Evolutionary conservation across 2,113 vertebrate species (phyloP), one percentile per base, ranked within the genome.

Genomic region (Poeciliopsis retropinna): DNA sequence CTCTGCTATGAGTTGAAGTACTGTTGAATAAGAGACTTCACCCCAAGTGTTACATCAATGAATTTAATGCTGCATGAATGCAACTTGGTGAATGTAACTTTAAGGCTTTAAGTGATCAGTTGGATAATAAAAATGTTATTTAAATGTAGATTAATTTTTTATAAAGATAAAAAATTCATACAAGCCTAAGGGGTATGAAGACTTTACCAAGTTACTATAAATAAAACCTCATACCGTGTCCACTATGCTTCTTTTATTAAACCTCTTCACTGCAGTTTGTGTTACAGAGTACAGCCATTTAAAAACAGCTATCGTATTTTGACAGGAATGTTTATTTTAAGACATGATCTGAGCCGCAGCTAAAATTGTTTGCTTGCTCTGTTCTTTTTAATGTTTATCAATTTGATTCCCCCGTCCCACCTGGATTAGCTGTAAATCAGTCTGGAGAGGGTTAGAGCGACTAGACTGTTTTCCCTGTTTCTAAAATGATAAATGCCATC

Each of bases 361-460:
- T 84, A 60, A 88, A 88, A 88, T 81, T 84, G 90, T 90, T 91
- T 92, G 85, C 81, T 81, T 70, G 47, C 73, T 84, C 76, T 74
- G 63, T 76, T 80, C 63, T 69, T n/a, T 72, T 79, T 80, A 22
- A 28, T 86, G 83, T 91, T 89, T 88, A 89, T 89, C 79, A 72
- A 69, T 61, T 30, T 73, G 77, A 81, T 79, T 72, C 73, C 73
- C 37, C 30, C 34, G 54, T 89, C 82, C 78, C 82, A 72, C 47
- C 70, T 39, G 79, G 89, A 91, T 92, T 91, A 91, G 74, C 67
- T 44, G 51, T 37, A 78, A 89, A 88, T 89, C 69, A 85, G 74
- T 91, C 88, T 84, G 80, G 63, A 89, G 70, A 85, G 85, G 78
- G 85, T 88, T 83, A 83, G 86, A 37, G 71, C 44, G 78, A 51